A percentile compares a stretch with the other conserved stretches of the same genome.
Evolutionary conservation across 2,113 vertebrate genomes (phyloP).

Genomic region (Nothoprocta perdicaria): DNA sequence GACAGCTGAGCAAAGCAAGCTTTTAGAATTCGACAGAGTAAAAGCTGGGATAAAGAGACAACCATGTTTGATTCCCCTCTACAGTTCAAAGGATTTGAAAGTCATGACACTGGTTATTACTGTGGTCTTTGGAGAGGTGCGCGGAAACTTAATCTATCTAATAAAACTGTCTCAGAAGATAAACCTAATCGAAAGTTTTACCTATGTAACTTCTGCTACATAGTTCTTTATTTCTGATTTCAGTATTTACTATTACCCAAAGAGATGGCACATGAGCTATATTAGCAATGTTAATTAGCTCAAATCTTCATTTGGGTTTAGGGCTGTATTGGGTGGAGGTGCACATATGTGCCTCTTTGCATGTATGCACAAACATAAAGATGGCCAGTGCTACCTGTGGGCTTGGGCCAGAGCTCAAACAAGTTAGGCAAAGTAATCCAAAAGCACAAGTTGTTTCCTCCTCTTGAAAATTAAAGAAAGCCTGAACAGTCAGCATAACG

Average conservation of each 20-base stretch:
- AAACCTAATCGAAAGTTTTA: constrained; percentile 76
- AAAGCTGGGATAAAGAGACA: constrained; percentile 79
- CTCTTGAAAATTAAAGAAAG: neutral
- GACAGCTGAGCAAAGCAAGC: constrained; percentile 77
- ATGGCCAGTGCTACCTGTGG: neutral
- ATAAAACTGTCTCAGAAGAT: constrained; percentile 78
- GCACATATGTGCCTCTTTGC: too few relatives aligned
- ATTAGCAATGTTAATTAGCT: constrained; percentile 45
- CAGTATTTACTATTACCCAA: constrained; percentile 37
- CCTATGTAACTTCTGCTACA: constrained; percentile 52
- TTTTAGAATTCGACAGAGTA: constrained; percentile 76
- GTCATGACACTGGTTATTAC: constrained; percentile 81
- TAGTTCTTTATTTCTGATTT: constrained; percentile 15
- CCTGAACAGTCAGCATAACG: neutral
- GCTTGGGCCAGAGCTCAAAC: neutral
- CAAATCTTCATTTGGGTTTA: neutral
- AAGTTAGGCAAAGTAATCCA: neutral
- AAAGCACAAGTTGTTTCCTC: neutral
- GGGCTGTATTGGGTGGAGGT: neutral
- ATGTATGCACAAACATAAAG: neutral
- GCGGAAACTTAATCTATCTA: constrained; percentile 77
- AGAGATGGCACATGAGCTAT: neutral
- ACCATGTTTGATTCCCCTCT: constrained; percentile 76
- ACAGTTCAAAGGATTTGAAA: constrained; percentile 80
- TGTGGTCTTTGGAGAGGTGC: constrained; percentile 74